A percentile compares a stretch with the other conserved stretches of the same genome.
Conservation (phyloP, 2,797 vertebrate species). For the Botia almorhae region DNA sequence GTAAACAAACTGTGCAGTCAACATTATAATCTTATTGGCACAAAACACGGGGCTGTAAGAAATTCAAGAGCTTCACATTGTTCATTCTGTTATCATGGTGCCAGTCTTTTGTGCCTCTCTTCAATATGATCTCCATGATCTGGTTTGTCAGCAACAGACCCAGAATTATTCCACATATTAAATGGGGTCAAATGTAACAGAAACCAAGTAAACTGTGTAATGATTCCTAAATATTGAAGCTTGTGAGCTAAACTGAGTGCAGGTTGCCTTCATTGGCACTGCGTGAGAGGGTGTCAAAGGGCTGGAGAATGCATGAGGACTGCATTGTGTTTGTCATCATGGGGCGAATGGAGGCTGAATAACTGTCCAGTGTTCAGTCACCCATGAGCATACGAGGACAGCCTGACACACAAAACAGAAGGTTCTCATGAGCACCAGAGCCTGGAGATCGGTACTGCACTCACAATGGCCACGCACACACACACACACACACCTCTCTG, state of each 20-base stretch:
- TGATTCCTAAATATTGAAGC: background rate
- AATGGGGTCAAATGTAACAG: background rate
- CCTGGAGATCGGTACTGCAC: background rate
- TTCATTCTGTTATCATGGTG: background rate
- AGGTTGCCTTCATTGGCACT: slow-evolving; percentile 16
- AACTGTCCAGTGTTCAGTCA: slow-evolving; percentile 69
- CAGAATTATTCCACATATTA: background rate
- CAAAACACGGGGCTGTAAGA: too few relatives aligned
- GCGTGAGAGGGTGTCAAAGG: slow-evolving; percentile 68
- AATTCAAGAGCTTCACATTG: background rate
- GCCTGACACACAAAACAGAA: slow-evolving; percentile 60
- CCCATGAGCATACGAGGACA: slow-evolving; percentile 70
- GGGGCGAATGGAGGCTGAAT: slow-evolving; percentile 68
- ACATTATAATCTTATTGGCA: background rate
- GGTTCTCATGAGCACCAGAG: slow-evolving; percentile 69
- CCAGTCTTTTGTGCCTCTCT: too few relatives aligned
- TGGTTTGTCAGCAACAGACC: background rate
- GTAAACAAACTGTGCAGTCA: background rate
- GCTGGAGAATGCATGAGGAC: slow-evolving; percentile 63
- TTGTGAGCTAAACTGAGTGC: slow-evolving; percentile 26
- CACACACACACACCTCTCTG: background rate
- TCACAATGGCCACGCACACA: slow-evolving; percentile 8
- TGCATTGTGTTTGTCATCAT: slow-evolving; percentile 63
- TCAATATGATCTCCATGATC: background rate
- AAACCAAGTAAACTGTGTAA: background rate